phyloP scores from a whole-genome alignment of 1,140 invertebrate species.

The Ips nitidus region DNA sequence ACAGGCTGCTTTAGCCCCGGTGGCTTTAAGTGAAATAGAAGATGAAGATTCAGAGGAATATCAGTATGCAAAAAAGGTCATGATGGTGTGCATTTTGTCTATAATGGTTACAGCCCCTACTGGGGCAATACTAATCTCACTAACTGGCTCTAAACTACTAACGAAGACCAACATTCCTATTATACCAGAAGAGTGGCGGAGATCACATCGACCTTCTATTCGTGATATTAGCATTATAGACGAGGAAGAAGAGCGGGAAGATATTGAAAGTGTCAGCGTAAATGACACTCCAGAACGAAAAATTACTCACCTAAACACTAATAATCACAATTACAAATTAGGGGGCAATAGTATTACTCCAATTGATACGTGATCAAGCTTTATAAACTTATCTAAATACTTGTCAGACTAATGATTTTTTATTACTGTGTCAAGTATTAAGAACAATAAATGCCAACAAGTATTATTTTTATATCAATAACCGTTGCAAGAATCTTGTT shows the following conservation, averaged over 20 bases:
- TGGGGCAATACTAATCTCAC: slow-evolving; percentile 82
- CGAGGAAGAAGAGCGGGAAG: slow-evolving; percentile 64
- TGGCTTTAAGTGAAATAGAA: slow-evolving; percentile 69
- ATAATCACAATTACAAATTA: neutral
- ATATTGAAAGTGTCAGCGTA: slow-evolving; percentile 37
- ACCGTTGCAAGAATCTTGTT: too few relatives aligned
- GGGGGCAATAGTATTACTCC: neutral
- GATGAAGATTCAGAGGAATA: slow-evolving; percentile 52
- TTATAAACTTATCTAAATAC: too few relatives aligned
- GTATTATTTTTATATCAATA: too few relatives aligned
- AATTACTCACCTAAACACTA: neutral
- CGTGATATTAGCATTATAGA: slow-evolving; percentile 82
- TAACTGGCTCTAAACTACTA: slow-evolving; percentile 78
- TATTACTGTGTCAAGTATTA: too few relatives aligned
- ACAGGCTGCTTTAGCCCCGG: slow-evolving; percentile 80
- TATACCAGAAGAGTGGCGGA: slow-evolving; percentile 66
- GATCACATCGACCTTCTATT: slow-evolving; percentile 74
- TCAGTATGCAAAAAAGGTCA: slow-evolving; percentile 61
- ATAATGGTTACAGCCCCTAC: slow-evolving; percentile 89
- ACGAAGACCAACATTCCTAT: slow-evolving; percentile 66
- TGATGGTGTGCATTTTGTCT: slow-evolving; percentile 78
- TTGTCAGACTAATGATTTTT: too few relatives aligned
- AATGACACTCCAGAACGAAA: neutral
- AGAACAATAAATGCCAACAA: too few relatives aligned
- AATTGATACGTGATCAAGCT: neutral